These are phyloP conservation scores for Phaedon cochleariae DNA, from an alignment of 2,888 invertebrate species.

Conservation along the genomic window DNA sequence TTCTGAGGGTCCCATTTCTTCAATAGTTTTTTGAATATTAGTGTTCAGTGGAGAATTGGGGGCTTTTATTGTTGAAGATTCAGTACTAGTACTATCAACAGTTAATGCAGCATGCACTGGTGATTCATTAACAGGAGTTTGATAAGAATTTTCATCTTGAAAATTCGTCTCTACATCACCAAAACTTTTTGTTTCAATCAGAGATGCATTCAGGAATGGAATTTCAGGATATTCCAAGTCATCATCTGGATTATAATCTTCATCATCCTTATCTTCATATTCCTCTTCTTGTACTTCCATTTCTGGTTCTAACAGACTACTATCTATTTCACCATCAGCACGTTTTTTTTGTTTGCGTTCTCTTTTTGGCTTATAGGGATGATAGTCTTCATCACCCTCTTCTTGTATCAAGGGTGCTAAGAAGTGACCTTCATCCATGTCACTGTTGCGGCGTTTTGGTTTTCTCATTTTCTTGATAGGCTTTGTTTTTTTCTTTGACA, in stretches of 20 bases:
- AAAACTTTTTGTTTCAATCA: neutral
- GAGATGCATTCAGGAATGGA: slow-evolving; percentile 20
- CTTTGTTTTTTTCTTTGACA: slow-evolving; percentile 13
- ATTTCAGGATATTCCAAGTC: slow-evolving; percentile 28
- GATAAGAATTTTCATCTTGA: neutral
- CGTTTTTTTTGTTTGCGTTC: slow-evolving; percentile 35
- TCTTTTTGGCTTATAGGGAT: slow-evolving; percentile 33
- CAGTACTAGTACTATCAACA: neutral
- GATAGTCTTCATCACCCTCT: slow-evolving; percentile 38
- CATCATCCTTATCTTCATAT: slow-evolving; percentile 36
- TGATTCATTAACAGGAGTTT: neutral
- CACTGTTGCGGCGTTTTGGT: slow-evolving; percentile 30
- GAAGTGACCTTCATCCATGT: slow-evolving; percentile 32
- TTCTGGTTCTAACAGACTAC: slow-evolving; percentile 36
- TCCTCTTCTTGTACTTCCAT: slow-evolving; percentile 30
- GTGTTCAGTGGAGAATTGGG: neutral
- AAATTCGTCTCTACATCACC: neutral
- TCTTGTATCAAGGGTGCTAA: slow-evolving; percentile 38
- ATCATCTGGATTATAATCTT: slow-evolving; percentile 36
- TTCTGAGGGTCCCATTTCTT: neutral
- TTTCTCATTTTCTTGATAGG: slow-evolving; percentile 35
- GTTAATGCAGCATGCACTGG: neutral
- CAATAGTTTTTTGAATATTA: neutral
- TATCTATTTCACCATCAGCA: slow-evolving; percentile 37
- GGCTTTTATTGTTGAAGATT: neutral